These are phyloP conservation scores for Drosophila ogumai DNA, from an alignment of 1,140 invertebrate genomes.

Conservation along the genomic window DNA sequence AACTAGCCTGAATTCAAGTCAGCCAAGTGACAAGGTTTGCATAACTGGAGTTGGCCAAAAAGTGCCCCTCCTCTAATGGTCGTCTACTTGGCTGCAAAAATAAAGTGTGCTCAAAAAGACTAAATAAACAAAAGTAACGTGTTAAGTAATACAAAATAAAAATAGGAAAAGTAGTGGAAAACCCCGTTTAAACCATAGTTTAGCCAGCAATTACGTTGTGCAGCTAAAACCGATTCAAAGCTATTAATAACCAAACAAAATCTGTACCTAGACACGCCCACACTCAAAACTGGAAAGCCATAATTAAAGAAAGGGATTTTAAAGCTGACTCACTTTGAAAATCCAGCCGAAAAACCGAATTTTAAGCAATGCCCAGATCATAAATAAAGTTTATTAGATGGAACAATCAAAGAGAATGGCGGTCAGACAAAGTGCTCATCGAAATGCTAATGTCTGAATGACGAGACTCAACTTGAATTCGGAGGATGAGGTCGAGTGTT, in stretches of 20 bases:
- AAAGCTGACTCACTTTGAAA: conserved; percentile 15
- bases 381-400: conserved; percentile 48
- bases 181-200: neutral
- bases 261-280: conserved; percentile 27
- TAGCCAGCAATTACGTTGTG: neutral
- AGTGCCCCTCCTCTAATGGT: conserved; percentile 17
- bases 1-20: conserved; percentile 9
- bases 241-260: conserved; percentile 16
- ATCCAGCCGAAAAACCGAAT: neutral
- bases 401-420: conserved; percentile 39
- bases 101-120: conserved; percentile 15
- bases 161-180: conserved; percentile 5
- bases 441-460: conserved; percentile 47
- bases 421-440: conserved; percentile 19
- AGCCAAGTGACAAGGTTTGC: conserved; percentile 37
- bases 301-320: conserved; percentile 3
- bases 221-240: conserved; percentile 8
- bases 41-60: conserved; percentile 39
- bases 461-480: conserved; percentile 27
- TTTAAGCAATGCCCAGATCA: conserved; percentile 8
- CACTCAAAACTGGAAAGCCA: neutral
- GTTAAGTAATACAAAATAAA: conserved; percentile 46
- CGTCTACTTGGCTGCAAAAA: conserved; percentile 9
- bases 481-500: conserved; percentile 41
- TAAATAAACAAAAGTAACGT: conserved; percentile 26